A percentile compares a stretch with the other conserved stretches of the same genome.
These are phyloP conservation scores for Pipistrellus pipistrellus DNA, from an alignment of 2,797 vertebrate genomes.

Conservation along the genomic window DNA sequence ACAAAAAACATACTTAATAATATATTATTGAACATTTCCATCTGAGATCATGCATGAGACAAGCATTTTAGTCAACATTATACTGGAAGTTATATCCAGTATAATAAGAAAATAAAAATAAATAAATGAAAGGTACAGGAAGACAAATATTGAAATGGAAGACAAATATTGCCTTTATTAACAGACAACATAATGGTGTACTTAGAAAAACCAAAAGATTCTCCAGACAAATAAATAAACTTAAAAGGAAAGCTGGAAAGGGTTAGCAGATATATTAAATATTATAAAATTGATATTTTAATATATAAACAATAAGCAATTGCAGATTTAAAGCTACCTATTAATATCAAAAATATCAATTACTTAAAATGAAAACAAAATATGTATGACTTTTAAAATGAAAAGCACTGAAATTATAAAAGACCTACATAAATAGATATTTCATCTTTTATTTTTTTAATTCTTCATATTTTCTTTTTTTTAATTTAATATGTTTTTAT, in stretches of 20 bases:
- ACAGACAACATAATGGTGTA: background rate
- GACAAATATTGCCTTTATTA: background rate
- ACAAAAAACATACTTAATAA: background rate
- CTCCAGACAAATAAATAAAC: slow-evolving; percentile 28
- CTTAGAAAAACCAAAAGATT: background rate
- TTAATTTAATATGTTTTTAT: too few species aligned
- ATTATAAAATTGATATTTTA: background rate
- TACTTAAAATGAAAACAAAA: slow-evolving; percentile 37
- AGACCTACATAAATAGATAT: background rate
- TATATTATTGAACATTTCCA: background rate
- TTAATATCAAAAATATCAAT: background rate
- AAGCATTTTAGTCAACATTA: background rate
- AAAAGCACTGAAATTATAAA: background rate
- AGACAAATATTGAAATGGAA: background rate
- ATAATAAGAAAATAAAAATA: background rate
- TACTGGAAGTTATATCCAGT: background rate
- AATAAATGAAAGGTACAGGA: background rate
- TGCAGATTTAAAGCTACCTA: background rate
- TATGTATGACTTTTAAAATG: slow-evolving; percentile 3
- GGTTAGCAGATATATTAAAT: background rate
- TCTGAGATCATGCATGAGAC: background rate
- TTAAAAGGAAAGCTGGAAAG: background rate
- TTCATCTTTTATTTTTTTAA: background rate
- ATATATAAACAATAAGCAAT: background rate
- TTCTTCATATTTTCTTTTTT: too few species aligned